Percentiles rank a stretch among this genome's conserved stretches.
Evolutionary conservation across 2,113 vertebrate species (phyloP).

Genomic region (Sinocyclocheilus grahami): DNA sequence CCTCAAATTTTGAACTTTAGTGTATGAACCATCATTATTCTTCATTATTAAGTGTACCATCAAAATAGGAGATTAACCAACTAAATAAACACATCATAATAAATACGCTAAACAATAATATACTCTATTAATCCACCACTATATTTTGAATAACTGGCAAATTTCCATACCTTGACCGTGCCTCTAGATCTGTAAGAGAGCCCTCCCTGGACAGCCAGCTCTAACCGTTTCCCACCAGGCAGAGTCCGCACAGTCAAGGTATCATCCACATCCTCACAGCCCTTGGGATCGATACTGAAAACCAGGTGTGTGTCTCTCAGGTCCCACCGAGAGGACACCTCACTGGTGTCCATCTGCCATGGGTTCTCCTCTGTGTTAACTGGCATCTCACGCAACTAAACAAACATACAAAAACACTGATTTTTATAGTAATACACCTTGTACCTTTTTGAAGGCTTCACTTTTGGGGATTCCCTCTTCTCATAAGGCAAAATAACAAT

Average conservation of each 20-base stretch:
- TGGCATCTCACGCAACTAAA: constrained; percentile 90
- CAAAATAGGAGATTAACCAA: neutral
- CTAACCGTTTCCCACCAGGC: constrained; percentile 73
- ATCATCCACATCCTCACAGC: constrained; percentile 96
- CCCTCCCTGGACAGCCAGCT: constrained; percentile 87
- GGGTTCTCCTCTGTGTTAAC: constrained; percentile 78
- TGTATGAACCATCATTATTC: neutral
- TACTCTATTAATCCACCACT: neutral
- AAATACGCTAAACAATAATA: neutral
- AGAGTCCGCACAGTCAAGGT: constrained; percentile 82
- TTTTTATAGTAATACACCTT: neutral
- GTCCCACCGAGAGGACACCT: constrained; percentile 66
- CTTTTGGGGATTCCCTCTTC: neutral
- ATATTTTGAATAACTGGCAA: neutral
- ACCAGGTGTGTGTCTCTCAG: constrained; percentile 84
- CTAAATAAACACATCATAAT: neutral
- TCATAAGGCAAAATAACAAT: neutral
- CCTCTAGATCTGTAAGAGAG: constrained; percentile 88
- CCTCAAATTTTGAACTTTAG: too few relatives aligned
- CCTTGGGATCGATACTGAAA: constrained; percentile 93
- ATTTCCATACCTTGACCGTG: constrained; percentile 79
- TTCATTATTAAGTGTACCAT: neutral
- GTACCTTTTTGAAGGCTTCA: neutral
- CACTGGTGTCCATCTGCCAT: constrained; percentile 72
- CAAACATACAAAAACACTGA: constrained; percentile 16